Percentiles rank a stretch among this genome's conserved stretches.
phyloP scores from a whole-genome alignment of 2,888 invertebrate genomes.

The Agrypnus murinus region DNA sequence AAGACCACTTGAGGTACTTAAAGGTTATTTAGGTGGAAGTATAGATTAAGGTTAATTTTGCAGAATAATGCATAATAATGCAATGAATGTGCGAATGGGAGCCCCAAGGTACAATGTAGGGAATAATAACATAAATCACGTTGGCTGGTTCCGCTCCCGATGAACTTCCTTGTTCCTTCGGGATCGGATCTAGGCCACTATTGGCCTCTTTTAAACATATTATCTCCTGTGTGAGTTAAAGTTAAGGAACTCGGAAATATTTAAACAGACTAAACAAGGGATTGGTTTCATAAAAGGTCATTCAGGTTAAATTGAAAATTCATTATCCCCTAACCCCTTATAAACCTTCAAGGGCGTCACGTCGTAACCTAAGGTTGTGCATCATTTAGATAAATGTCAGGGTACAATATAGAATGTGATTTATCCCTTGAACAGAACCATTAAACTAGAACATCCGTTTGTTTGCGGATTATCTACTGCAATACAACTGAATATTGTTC shows the following conservation, averaged over 20 bases:
- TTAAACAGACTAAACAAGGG: slow-evolving; percentile 1
- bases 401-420: slow-evolving; percentile 67
- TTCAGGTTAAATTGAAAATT: slow-evolving; percentile 38
- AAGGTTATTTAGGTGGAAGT: slow-evolving; percentile 36
- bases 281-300: slow-evolving; percentile 8
- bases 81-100: slow-evolving; percentile 46
- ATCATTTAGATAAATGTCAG: slow-evolving; percentile 68
- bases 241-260: slow-evolving; percentile 20
- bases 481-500: slow-evolving; percentile 36
- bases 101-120: slow-evolving; percentile 44
- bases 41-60: slow-evolving; percentile 48
- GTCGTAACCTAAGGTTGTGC: slow-evolving; percentile 59
- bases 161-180: slow-evolving; percentile 32
- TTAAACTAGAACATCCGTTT: slow-evolving; percentile 48
- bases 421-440: slow-evolving; percentile 57
- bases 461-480: slow-evolving; percentile 44
- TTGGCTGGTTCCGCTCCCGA: slow-evolving; percentile 39
- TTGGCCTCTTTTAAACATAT: slow-evolving; percentile 24
- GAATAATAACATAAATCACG: slow-evolving; percentile 46
- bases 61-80: slow-evolving; percentile 50
- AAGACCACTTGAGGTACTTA: slow-evolving; percentile 30
- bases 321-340: slow-evolving; percentile 38
- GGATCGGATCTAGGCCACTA: slow-evolving; percentile 29
- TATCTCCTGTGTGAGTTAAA: slow-evolving; percentile 3
- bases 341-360: slow-evolving; percentile 34